These are phyloP conservation scores for Aleiodes sp. DNA, from an alignment of 1,140 invertebrate species.

Conservation along the genomic window DNA sequence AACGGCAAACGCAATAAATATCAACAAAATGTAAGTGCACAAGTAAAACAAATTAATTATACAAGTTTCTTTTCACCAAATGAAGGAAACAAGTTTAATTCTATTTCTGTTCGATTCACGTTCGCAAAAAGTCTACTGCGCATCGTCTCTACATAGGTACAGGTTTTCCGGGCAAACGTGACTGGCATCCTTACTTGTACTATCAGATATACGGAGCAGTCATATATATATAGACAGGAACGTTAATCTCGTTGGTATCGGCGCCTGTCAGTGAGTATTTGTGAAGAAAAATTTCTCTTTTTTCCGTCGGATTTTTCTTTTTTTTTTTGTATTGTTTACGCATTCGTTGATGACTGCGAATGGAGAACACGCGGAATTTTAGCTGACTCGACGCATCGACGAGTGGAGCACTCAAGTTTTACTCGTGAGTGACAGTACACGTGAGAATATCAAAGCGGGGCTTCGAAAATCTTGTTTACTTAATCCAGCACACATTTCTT, in stretches of 20 bases:
- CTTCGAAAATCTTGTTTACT: slow-evolving; percentile 49
- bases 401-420: slow-evolving; percentile 25
- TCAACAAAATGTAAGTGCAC: too few relatives aligned
- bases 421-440: slow-evolving; percentile 16
- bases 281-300: not conserved
- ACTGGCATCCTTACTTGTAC: not conserved
- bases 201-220: not conserved
- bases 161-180: slow-evolving; percentile 2
- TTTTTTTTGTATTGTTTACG: too few relatives aligned
- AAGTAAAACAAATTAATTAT: too few relatives aligned
- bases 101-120: too few relatives aligned
- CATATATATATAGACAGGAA: not conserved
- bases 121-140: too few relatives aligned
- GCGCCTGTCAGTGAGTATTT: not conserved
- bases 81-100: too few relatives aligned
- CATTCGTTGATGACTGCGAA: too few relatives aligned
- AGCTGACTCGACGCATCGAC: slow-evolving; percentile 30
- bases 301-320: too few relatives aligned
- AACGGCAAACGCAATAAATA: too few relatives aligned
- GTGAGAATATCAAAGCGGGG: slow-evolving; percentile 33
- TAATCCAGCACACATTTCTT: slow-evolving; percentile 36
- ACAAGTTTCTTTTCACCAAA: too few relatives aligned
- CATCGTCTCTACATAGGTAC: too few relatives aligned
- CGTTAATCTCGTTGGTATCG: not conserved
- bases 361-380: not conserved